Evolutionary conservation across 2,113 vertebrate species (phyloP), one percentile per base, ranked within the genome.

Genomic region (Melierax canorus): DNA sequence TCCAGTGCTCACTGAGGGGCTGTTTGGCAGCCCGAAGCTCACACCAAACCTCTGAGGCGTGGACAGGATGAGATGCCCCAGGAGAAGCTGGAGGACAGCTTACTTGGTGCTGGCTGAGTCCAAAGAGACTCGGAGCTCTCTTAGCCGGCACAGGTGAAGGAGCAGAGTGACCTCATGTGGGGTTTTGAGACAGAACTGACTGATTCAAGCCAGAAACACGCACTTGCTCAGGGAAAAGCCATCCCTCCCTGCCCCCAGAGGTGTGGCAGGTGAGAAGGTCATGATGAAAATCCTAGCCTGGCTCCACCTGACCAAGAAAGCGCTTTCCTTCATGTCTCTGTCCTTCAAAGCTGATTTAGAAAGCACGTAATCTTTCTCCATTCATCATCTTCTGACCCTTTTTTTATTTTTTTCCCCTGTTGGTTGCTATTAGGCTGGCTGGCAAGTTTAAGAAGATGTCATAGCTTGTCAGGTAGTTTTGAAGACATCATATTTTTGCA

Each of bases 281-380:
- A n/a, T n/a, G 86, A 93, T 85, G 83, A 84, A 90, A 97, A 62
- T 73, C 81, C 30, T 22, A 38, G 32, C 63, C 71, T 59, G 78
- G 73, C 74, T 88, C 82, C 69, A 46, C 58, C 95, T 83, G 90
- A 38, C 38, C 72, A n/a, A 34, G 58, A 50, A 64, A 89, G 48
- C 17, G 27, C 46, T 76, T 92, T 64, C 20, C 80, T 71, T 59
- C 62, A 8, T 9, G n/a, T 22, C 78, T 55, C 38, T 34, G 16
- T 76, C 82, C 78, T 80, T 88, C 75, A 71, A 41, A 86, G 71
- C 81, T 38, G 85, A 55, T 92, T 79, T 73, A 48, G 41, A 82
- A 89, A 88, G 85, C 63, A 1, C 9, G 0, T 72, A 30, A 90
- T 88, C 82, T 48, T 41, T 74, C 82, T 50, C 29, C 85, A 14